These are phyloP conservation scores for Trachelus stipa DNA, from an alignment of 2,888 invertebrate species.

Conservation along the genomic window DNA sequence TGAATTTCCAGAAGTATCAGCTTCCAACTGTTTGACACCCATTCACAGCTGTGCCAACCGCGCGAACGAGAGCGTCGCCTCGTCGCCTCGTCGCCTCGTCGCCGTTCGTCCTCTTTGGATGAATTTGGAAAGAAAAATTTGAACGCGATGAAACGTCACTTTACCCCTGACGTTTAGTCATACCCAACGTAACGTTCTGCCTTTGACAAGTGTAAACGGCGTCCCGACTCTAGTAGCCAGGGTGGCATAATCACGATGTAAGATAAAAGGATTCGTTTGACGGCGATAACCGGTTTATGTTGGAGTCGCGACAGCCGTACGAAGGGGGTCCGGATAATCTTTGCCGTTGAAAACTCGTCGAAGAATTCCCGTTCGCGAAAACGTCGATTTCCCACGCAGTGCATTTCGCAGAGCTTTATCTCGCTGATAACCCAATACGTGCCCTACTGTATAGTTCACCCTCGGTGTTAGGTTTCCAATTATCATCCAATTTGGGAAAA, in stretches of 20 bases:
- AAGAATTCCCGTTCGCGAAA: neutral
- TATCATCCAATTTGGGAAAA: conserved; percentile 44
- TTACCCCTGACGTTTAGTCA: neutral
- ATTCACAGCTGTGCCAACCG: neutral
- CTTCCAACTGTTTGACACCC: neutral
- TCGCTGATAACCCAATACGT: neutral
- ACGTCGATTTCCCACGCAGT: neutral
- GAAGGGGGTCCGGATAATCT: neutral
- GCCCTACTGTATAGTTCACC: neutral
- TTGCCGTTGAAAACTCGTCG: neutral
- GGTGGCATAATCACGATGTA: neutral
- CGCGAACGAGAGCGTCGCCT: neutral
- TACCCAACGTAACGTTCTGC: neutral
- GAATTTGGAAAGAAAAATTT: neutral
- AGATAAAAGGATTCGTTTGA: neutral
- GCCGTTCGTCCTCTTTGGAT: neutral
- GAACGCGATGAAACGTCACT: neutral
- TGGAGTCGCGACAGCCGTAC: neutral
- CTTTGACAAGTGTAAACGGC: neutral
- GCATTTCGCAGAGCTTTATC: neutral
- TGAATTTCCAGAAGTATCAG: neutral
- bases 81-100: neutral
- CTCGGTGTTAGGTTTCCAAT: conserved; percentile 44
- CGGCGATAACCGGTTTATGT: neutral
- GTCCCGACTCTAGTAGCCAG: neutral